phyloP scores from a whole-genome alignment of 1,140 invertebrate genomes.

The Eufriesea mexicana region DNA sequence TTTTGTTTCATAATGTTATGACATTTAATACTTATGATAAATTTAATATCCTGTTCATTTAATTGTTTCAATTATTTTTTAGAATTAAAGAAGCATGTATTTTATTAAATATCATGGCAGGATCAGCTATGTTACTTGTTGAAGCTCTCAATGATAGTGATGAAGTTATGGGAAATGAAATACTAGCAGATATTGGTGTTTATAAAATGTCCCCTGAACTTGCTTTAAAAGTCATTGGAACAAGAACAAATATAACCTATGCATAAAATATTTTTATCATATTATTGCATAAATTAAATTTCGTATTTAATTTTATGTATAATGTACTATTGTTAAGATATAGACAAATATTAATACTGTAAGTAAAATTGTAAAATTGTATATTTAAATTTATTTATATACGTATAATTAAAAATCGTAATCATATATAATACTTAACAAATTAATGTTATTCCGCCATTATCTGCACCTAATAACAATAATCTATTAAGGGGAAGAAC shows the following conservation, averaged over 20 bases:
- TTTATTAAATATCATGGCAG: constrained; percentile 89
- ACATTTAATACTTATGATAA: background rate
- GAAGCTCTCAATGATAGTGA: constrained; percentile 84
- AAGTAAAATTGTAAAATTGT: constrained; percentile 18
- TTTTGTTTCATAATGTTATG: background rate
- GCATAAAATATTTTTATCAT: constrained; percentile 24
- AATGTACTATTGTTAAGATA: background rate
- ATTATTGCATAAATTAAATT: background rate
- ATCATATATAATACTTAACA: constrained; percentile 83
- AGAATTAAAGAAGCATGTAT: constrained; percentile 91
- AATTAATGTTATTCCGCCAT: constrained; percentile 92
- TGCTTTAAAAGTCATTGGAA: constrained; percentile 83
- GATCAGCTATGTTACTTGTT: constrained; percentile 89
- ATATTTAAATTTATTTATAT: constrained; percentile 17
- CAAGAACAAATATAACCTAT: constrained; percentile 81
- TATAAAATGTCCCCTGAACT: constrained; percentile 84
- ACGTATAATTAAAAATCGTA: background rate
- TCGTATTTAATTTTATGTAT: constrained; percentile 12
- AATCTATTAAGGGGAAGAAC: constrained; percentile 94
- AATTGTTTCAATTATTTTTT: constrained; percentile 66
- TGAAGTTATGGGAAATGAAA: constrained; percentile 79
- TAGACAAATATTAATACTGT: background rate
- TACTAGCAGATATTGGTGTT: constrained; percentile 86
- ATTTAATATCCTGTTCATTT: background rate
- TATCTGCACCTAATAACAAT: constrained; percentile 94